A percentile compares a stretch with the other conserved stretches of the same genome.
Conservation (phyloP, 2,797 vertebrate species). For the Spea hammondii region DNA sequence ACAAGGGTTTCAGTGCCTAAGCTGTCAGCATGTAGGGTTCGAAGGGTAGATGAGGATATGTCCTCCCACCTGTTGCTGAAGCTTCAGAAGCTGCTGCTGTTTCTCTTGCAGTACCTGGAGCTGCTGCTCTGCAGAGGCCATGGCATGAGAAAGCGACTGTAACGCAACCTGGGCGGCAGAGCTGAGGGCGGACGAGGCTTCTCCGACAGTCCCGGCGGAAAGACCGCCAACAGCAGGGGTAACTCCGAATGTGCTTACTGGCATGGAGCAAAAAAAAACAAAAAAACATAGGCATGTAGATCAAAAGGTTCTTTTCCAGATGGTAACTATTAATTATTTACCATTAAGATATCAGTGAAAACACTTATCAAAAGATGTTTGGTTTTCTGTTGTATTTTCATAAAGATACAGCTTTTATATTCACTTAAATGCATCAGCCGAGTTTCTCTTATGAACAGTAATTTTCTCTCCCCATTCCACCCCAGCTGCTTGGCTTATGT, state of each 20-base stretch:
- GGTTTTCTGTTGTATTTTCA: no score
- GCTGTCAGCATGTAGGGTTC: slow-evolving; percentile 71
- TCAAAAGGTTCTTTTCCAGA: slow-evolving; percentile 6
- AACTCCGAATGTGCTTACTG: slow-evolving; percentile 98
- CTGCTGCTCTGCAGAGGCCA: slow-evolving; percentile 99
- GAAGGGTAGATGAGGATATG: slow-evolving; percentile 73
- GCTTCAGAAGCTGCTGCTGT: slow-evolving; percentile 97
- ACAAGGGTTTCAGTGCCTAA: slow-evolving; percentile 1
- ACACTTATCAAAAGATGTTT: no score
- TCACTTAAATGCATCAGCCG: no score
- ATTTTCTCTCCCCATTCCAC: no score
- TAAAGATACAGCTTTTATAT: no score
- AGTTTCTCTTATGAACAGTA: no score
- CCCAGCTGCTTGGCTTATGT: no score
- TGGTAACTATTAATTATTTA: no score
- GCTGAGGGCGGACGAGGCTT: slow-evolving; percentile 95
- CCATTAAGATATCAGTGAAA: no score
- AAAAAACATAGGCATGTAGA: slow-evolving; percentile 60
- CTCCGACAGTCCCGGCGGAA: slow-evolving; percentile 89
- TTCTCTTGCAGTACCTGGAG: slow-evolving; percentile 99
- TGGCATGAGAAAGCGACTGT: slow-evolving; percentile 98
- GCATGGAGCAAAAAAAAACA: slow-evolving; percentile 64
- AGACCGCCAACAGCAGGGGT: slow-evolving; percentile 90
- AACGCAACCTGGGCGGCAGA: slow-evolving; percentile 98
- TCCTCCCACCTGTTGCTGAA: slow-evolving; percentile 96